phyloP scores from a whole-genome alignment of 53 echinoderm and acorn worm genomes.

The Temnopleurus reevesii region DNA sequence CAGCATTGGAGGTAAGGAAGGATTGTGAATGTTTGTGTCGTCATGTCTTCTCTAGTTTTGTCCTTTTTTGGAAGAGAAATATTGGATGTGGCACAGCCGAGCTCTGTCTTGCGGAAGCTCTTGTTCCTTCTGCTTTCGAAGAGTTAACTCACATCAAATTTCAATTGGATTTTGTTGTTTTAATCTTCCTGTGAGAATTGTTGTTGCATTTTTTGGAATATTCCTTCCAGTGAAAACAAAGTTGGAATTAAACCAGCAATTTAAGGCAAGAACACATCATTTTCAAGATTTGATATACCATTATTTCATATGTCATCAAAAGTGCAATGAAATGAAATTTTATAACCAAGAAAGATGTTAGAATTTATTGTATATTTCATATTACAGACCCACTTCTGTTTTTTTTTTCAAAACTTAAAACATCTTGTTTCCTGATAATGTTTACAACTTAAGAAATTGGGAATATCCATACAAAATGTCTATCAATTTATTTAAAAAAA shows the following conservation, averaged over 20 bases:
- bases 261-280: background rate
- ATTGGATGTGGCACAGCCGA: background rate
- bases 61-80: conserved; percentile 42
- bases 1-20: background rate
- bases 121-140: background rate
- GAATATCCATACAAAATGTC: too few species aligned
- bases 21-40: conserved; percentile 35
- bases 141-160: background rate
- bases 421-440: too few species aligned
- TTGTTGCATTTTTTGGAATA: background rate
- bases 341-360: too few species aligned
- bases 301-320: too few species aligned
- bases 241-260: background rate
- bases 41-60: conserved; percentile 35
- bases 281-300: too few species aligned
- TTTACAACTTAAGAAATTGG: too few species aligned
- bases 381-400: too few species aligned
- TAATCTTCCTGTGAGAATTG: background rate
- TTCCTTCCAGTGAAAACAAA: background rate
- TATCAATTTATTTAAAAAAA: too few species aligned
- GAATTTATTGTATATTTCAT: too few species aligned
- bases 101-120: background rate
- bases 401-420: too few species aligned
- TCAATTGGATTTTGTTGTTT: background rate
- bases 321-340: too few species aligned